A percentile compares a stretch with the other conserved stretches of the same genome.
Evolutionary conservation across 2,888 invertebrate genomes (phyloP).

Genomic region (Auanema freiburgensis): DNA sequence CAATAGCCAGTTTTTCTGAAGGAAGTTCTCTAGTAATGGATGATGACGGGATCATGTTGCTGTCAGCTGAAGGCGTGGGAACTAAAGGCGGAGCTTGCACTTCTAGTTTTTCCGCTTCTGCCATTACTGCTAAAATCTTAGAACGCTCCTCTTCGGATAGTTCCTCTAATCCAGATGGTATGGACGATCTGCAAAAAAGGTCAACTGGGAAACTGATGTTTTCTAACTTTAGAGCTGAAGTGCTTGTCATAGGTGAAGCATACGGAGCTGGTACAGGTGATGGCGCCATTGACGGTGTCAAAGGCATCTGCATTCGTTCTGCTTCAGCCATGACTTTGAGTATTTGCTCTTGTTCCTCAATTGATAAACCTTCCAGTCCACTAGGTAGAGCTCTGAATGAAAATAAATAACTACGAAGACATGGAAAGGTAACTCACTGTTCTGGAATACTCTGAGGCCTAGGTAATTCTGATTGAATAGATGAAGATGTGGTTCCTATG

Average conservation of each 20-base stretch:
- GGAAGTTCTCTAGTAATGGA: no score
- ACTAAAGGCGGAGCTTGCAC: not conserved
- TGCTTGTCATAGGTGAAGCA: no score
- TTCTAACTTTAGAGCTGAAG: no score
- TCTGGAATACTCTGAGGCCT: constrained; percentile 1
- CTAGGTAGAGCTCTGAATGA: constrained; percentile 9
- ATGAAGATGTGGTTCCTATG: not conserved
- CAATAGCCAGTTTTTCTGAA: no score
- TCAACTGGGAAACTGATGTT: no score
- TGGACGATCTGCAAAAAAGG: no score
- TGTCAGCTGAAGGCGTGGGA: no score
- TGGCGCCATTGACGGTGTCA: not conserved
- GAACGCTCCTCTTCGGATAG: constrained; percentile 72
- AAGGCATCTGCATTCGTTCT: constrained; percentile 61
- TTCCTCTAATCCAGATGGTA: constrained; percentile 57
- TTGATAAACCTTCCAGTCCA: constrained; percentile 67
- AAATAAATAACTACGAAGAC: not conserved
- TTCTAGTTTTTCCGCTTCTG: constrained; percentile 26
- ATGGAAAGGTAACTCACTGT: not conserved
- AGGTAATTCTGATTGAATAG: not conserved
- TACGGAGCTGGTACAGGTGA: no score
- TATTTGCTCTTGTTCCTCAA: constrained; percentile 72
- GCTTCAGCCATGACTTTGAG: constrained; percentile 73
- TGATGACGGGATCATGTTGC: no score
- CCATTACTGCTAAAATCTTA: constrained; percentile 72